Conservation (phyloP, 2,888 invertebrate genomes). For the Drosophila mimetica region DNA sequence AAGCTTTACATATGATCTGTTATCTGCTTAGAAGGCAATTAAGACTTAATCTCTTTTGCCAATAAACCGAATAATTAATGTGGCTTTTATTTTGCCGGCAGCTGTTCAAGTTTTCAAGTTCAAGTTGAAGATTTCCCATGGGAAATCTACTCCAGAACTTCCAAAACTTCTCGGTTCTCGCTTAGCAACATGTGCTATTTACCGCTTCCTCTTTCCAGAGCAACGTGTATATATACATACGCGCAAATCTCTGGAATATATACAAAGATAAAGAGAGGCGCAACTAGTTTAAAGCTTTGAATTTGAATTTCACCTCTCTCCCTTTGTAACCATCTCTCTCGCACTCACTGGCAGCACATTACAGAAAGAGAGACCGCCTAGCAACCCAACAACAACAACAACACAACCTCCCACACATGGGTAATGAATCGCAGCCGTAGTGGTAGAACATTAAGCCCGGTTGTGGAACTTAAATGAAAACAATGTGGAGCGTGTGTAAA, state of each 20-base stretch:
- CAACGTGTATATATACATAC: constrained; percentile 26
- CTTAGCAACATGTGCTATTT: constrained; percentile 67
- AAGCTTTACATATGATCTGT: not conserved
- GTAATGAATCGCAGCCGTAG: constrained; percentile 28
- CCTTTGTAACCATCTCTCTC: constrained; percentile 15
- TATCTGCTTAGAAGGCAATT: not conserved
- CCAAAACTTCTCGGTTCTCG: constrained; percentile 29
- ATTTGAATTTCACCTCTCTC: constrained; percentile 18
- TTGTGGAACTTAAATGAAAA: constrained; percentile 32
- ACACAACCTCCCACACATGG: constrained; percentile 59
- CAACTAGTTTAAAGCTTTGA: constrained; percentile 72
- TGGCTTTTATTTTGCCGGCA: not conserved
- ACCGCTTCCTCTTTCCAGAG: constrained; percentile 30
- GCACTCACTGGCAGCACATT: constrained; percentile 10
- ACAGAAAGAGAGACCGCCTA: constrained; percentile 36
- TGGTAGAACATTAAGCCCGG: constrained; percentile 26
- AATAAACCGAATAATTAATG: not conserved
- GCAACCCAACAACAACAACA: constrained; percentile 46
- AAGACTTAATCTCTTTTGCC: too few species aligned
- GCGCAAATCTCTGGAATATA: constrained; percentile 12
- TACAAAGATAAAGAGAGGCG: constrained; percentile 43
- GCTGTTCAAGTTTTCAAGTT: constrained; percentile 46
- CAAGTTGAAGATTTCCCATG: constrained; percentile 44
- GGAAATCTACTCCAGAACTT: constrained; percentile 11
- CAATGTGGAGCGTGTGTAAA: constrained; percentile 6